Conservation (phyloP, 2,113 vertebrate genomes). For the Syngnathoides biaculeatus region DNA sequence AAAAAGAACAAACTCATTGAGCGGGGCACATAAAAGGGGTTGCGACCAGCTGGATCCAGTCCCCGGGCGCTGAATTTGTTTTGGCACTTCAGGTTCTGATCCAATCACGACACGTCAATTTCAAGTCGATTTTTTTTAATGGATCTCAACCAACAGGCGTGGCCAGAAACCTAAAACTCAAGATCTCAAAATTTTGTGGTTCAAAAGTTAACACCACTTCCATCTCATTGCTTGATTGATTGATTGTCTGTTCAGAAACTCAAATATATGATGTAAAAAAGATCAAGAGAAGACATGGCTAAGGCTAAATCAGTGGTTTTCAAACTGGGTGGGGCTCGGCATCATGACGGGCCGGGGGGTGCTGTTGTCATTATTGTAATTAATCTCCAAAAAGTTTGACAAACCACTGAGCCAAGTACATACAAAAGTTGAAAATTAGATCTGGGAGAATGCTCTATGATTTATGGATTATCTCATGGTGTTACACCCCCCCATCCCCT, state of each 20-base stretch:
- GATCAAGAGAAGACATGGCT: not conserved
- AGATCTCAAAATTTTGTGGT: not conserved
- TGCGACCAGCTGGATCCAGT: no score
- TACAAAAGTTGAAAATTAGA: not conserved
- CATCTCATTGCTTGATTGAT: not conserved
- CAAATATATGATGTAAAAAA: not conserved
- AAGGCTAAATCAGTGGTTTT: no score
- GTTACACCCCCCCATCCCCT: not conserved
- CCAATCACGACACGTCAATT: not conserved
- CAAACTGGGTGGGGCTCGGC: no score
- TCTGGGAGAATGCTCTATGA: not conserved
- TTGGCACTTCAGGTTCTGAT: not conserved
- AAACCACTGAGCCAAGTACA: no score
- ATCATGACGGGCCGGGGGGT: no score
- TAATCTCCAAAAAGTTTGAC: no score
- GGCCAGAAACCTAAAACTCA: not conserved
- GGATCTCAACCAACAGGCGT: not conserved
- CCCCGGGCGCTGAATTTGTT: not conserved
- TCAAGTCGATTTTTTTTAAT: no score
- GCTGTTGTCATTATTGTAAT: no score
- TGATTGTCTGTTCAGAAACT: no score
- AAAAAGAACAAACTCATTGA: no score
- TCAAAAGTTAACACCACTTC: not conserved
- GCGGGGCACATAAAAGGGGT: no score
- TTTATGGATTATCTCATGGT: not conserved